Percentiles rank a stretch among this genome's conserved stretches.
Conservation (phyloP, 2,888 invertebrate species). For the Tipula helvola region DNA sequence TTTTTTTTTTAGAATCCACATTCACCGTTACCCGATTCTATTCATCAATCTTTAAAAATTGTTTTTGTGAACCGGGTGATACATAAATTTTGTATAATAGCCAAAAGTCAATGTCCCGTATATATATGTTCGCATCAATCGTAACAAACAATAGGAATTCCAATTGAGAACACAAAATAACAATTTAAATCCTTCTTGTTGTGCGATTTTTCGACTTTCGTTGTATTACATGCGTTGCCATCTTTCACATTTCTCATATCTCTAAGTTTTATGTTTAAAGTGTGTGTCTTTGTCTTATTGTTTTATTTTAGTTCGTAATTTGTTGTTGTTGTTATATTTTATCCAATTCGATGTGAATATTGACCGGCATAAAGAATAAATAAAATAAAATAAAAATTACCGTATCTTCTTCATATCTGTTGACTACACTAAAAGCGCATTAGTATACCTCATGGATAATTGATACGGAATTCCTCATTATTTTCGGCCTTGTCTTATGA, state of each 20-base stretch:
- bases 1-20: neutral
- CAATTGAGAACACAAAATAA: neutral
- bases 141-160: neutral
- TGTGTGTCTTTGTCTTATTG: neutral
- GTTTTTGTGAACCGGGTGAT: neutral
- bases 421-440: constrained; percentile 38
- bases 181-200: neutral
- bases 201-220: neutral
- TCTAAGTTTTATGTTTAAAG: neutral
- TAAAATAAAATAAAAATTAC: neutral
- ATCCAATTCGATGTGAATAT: neutral
- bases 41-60: neutral
- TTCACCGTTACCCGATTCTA: neutral
- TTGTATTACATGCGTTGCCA: neutral
- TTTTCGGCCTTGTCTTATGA: constrained; percentile 11
- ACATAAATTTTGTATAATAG: neutral
- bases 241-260: constrained; percentile 5
- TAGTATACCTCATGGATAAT: constrained; percentile 22
- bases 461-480: constrained; percentile 11
- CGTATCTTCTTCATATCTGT: constrained; percentile 30
- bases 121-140: neutral
- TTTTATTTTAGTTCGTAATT: neutral
- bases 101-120: neutral
- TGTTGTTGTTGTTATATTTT: neutral
- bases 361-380: neutral